phyloP scores from a whole-genome alignment of 2,797 vertebrate genomes.

The Hemitrygon akajei region DNA sequence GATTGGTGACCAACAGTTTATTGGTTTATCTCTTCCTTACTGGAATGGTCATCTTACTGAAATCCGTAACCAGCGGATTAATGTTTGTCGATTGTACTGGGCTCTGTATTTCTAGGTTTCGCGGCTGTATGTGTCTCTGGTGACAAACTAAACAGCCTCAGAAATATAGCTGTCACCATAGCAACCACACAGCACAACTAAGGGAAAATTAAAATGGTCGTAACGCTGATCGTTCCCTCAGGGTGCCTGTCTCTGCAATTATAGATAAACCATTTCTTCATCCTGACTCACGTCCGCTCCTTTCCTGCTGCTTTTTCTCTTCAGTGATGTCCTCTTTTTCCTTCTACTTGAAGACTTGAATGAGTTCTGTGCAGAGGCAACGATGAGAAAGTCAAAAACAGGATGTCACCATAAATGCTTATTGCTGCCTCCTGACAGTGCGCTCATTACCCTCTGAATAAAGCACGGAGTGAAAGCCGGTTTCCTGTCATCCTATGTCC shows the following conservation, averaged over 20 bases:
- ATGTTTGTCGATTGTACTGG: not conserved
- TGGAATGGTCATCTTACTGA: not conserved
- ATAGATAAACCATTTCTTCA: conserved; percentile 13
- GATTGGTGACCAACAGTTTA: not conserved
- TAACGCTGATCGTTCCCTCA: not conserved
- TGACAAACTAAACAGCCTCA: not conserved
- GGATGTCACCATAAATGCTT: conserved; percentile 5
- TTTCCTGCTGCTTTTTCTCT: conserved; percentile 93
- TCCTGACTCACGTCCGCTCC: conserved; percentile 77
- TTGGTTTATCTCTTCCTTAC: not conserved
- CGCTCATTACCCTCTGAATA: not conserved
- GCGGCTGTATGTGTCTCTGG: not conserved
- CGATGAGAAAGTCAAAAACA: conserved; percentile 29
- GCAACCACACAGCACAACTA: not conserved
- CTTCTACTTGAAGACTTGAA: conserved; percentile 87
- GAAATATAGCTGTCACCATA: not conserved
- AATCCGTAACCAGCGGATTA: not conserved
- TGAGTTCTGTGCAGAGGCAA: conserved; percentile 68
- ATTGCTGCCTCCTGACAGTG: not conserved
- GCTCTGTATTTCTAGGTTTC: not conserved
- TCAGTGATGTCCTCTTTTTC: conserved; percentile 97
- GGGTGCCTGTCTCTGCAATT: not conserved
- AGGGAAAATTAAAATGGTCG: not conserved
- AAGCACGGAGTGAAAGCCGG: not conserved
- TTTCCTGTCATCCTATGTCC: not conserved